Evolutionary conservation across 2,113 vertebrate species (phyloP), one percentile per base, ranked within the genome.

Genomic region (Halcyon malimbica): DNA sequence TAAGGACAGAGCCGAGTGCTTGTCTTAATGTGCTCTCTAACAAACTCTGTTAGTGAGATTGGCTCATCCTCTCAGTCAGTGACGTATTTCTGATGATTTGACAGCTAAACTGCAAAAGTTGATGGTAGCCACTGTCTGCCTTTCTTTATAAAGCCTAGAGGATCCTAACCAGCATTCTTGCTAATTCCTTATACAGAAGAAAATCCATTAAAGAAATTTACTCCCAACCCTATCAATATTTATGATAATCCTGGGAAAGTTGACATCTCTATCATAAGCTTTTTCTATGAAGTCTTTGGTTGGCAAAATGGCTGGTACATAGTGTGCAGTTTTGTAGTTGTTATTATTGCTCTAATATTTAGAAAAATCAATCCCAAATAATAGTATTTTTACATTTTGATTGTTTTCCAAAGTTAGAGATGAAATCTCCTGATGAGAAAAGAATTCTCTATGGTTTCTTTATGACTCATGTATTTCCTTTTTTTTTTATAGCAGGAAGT

Each of bases 121-220:
- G 33, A 0, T 7, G 1, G 25, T 46, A 33, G 21, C 51, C 14
- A 0, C 0, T 68, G 13, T 42, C 33, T 57, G 17, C 46, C 46
- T 79, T 26, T 26, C 59, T 31, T 71, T 11, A 35, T 60, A 14
- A 75, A 90, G 48, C 29, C 29, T 56, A 16, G 29, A 37, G 41
- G 14, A 70, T 93, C 41, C 13, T 41, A 44, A 57, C 11, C 16
- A 11, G 18, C 3, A 1, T 64, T 88, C 19, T 20, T 46, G 46
- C 46, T 19, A 46, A 83, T 67, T 19, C 12, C 16, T 74, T 89
- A 16, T 41, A 29, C 16, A 2, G 2, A 59, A 79, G 56, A 28
- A 63, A 37, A 26, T 13, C 10, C 1, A 0, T 41, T 65, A 2
- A 39, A 62, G 17, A 9, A 48, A 79, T 23, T 39, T 75, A 33